Evolutionary conservation across 2,888 invertebrate species (phyloP).

Genomic region (Caenorhabditis sp.): DNA sequence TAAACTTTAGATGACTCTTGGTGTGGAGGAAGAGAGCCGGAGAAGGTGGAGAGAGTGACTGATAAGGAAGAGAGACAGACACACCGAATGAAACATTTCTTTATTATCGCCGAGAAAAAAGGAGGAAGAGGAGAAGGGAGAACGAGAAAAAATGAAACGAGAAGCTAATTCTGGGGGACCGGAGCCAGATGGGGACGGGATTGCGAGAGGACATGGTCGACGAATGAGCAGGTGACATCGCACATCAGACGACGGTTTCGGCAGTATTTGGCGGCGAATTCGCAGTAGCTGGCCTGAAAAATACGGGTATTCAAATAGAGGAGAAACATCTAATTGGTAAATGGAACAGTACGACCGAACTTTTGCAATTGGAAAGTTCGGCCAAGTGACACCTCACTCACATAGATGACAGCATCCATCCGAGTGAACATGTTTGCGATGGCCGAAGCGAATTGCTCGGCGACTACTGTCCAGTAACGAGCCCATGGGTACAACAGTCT

Average conservation of each 20-base stretch:
- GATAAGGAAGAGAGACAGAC: slow-evolving; percentile 20
- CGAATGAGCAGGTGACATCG: slow-evolving; percentile 63
- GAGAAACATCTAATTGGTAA: not conserved
- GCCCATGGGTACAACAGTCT: slow-evolving; percentile 58
- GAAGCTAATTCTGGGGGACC: slow-evolving; percentile 31
- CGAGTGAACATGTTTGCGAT: slow-evolving; percentile 56
- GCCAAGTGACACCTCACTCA: not conserved
- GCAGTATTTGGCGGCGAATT: slow-evolving; percentile 58
- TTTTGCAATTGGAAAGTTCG: too few relatives aligned
- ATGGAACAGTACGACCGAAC: too few relatives aligned
- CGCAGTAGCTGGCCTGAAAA: slow-evolving; percentile 60
- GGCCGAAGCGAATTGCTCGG: slow-evolving; percentile 42
- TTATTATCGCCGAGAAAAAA: slow-evolving; percentile 23
- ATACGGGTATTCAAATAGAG: too few relatives aligned
- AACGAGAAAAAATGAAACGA: slow-evolving; percentile 1
- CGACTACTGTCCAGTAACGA: slow-evolving; percentile 39
- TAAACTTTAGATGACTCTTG: slow-evolving; percentile 3
- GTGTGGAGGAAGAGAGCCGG: slow-evolving; percentile 5
- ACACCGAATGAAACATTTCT: slow-evolving; percentile 19
- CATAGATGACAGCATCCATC: slow-evolving; percentile 53
- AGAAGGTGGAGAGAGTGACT: not conserved
- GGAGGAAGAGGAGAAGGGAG: not conserved
- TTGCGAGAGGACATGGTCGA: slow-evolving; percentile 62
- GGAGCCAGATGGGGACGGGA: slow-evolving; percentile 46
- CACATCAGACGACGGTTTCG: slow-evolving; percentile 60